phyloP scores from a whole-genome alignment of 2,797 vertebrate species.

The Lagocephalus sceleratus region DNA sequence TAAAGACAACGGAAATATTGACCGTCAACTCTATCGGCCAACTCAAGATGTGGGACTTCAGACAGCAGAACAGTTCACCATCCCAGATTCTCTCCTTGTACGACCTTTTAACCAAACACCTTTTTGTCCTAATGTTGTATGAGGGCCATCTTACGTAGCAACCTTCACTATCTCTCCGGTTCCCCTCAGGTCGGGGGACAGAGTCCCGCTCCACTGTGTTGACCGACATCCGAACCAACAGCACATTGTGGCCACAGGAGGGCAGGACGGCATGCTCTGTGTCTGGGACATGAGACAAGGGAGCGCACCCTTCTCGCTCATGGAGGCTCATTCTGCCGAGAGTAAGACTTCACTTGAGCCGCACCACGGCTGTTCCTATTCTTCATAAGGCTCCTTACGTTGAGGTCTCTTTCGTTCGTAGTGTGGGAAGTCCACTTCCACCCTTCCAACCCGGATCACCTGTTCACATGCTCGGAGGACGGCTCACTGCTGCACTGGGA shows the following conservation, averaged over 20 bases:
- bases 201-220: slow-evolving; percentile 92
- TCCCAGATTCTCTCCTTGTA: slow-evolving; percentile 85
- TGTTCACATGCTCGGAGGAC: slow-evolving; percentile 97
- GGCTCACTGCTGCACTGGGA: slow-evolving; percentile 97
- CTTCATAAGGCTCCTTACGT: neutral
- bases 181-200: slow-evolving; percentile 79
- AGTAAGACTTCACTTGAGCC: slow-evolving; percentile 74
- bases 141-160: neutral
- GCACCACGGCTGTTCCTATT: neutral
- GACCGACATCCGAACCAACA: slow-evolving; percentile 96
- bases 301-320: slow-evolving; percentile 86
- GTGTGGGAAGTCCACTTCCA: slow-evolving; percentile 99
- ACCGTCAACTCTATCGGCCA: slow-evolving; percentile 98
- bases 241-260: slow-evolving; percentile 93
- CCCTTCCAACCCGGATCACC: slow-evolving; percentile 91
- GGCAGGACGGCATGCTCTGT: slow-evolving; percentile 95
- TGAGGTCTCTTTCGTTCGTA: slow-evolving; percentile 39
- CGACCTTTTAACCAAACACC: slow-evolving; percentile 1
- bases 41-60: slow-evolving; percentile 95
- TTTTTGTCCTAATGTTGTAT: neutral
- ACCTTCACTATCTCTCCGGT: neutral
- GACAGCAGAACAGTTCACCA: slow-evolving; percentile 88
- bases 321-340: slow-evolving; percentile 94
- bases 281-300: slow-evolving; percentile 96
- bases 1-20: slow-evolving; percentile 90